Conservation (phyloP, 2,113 vertebrate genomes). For the Callaeas wilsoni region DNA sequence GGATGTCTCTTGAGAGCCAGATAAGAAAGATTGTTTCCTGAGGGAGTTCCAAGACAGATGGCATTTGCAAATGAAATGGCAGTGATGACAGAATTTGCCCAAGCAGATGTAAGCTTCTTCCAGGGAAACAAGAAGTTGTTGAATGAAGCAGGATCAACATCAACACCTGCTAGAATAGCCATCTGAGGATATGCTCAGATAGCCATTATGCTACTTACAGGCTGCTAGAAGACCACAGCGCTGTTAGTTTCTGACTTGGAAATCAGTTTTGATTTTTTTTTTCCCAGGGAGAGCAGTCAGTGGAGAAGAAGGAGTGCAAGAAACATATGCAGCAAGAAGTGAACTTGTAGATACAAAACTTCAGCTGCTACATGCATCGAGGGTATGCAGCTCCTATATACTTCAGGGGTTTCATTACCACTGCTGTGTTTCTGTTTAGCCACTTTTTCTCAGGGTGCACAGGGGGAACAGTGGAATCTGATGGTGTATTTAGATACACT, state of each 20-base stretch:
- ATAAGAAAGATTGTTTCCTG: conserved; percentile 35
- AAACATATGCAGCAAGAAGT: not conserved
- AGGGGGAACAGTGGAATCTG: not conserved
- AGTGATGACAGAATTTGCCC: conserved; percentile 49
- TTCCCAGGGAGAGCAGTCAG: not conserved
- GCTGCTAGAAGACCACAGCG: not conserved
- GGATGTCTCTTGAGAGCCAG: not conserved
- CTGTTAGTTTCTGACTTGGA: not conserved
- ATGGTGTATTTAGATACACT: not conserved
- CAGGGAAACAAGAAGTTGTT: conserved; percentile 50
- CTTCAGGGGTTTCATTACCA: not conserved
- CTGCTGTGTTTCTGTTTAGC: not conserved
- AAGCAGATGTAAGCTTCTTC: conserved; percentile 49
- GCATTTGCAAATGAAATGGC: conserved; percentile 46
- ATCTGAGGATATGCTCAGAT: conserved; percentile 16
- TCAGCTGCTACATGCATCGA: not conserved
- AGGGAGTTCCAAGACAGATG: conserved; percentile 45
- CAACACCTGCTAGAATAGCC: conserved; percentile 19
- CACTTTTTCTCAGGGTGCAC: not conserved
- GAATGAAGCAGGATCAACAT: conserved; percentile 45
- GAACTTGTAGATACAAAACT: not conserved
- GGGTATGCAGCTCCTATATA: not conserved
- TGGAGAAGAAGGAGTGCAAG: not conserved
- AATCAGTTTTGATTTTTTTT: not conserved
- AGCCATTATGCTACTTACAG: not conserved